These are phyloP conservation scores for Autographa pulchrina DNA, from an alignment of 2,888 invertebrate genomes.

Conservation along the genomic window DNA sequence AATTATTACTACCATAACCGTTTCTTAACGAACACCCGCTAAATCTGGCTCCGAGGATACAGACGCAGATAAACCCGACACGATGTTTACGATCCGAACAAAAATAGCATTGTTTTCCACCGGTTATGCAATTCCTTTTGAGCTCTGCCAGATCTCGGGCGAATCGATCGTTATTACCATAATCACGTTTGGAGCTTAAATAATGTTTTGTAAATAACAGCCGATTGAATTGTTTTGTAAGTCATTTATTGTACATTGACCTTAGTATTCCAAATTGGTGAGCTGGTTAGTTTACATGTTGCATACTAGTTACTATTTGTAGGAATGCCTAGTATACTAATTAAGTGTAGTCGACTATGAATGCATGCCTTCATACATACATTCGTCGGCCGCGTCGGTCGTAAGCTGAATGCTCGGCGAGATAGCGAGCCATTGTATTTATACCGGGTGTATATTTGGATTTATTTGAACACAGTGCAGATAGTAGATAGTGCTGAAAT, in stretches of 20 bases:
- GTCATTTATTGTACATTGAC: constrained; percentile 57
- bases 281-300: constrained; percentile 41
- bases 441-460: constrained; percentile 39
- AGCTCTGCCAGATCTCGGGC: constrained; percentile 63
- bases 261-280: constrained; percentile 45
- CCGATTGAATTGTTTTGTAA: constrained; percentile 36
- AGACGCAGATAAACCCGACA: constrained; percentile 67
- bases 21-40: constrained; percentile 73
- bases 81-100: constrained; percentile 67
- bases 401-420: constrained; percentile 15
- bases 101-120: constrained; percentile 73
- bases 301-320: constrained; percentile 22
- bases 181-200: constrained; percentile 46
- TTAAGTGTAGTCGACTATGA: constrained; percentile 6
- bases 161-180: constrained; percentile 38
- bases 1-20: constrained; percentile 82
- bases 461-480: constrained; percentile 48
- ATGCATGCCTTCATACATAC: constrained; percentile 38
- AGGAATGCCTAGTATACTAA: constrained; percentile 40
- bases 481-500: constrained; percentile 53
- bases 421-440: constrained; percentile 40
- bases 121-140: constrained; percentile 69
- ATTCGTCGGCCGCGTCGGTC: background rate
- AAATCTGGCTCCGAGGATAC: constrained; percentile 73
- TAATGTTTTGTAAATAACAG: constrained; percentile 43